Percentiles rank a stretch among this genome's conserved stretches.
Evolutionary conservation across 2,797 vertebrate genomes (phyloP).

Genomic region (Hirundo rustica): DNA sequence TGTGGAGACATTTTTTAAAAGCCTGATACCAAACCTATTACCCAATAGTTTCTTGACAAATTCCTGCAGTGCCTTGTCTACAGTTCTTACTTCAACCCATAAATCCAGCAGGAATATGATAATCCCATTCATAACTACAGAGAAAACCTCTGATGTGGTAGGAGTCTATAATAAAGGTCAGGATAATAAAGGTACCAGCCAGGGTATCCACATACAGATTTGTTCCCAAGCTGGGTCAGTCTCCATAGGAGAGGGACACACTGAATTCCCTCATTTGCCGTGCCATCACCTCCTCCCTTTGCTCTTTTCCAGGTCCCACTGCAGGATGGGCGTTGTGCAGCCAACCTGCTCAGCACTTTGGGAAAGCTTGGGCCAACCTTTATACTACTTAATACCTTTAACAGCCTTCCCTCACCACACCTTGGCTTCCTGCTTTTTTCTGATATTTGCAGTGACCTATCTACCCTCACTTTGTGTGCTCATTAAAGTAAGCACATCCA

Average conservation of each 20-base stretch:
- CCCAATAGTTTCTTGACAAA: background rate
- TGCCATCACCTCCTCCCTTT: background rate
- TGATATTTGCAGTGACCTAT: background rate
- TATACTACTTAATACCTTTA: background rate
- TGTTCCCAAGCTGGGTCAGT: background rate
- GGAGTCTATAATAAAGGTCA: background rate
- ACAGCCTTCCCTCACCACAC: background rate
- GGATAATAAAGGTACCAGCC: background rate
- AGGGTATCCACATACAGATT: fast-evolving
- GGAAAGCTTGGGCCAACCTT: background rate
- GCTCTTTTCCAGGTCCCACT: background rate
- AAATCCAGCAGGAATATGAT: background rate
- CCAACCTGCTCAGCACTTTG: background rate
- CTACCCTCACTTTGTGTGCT: background rate
- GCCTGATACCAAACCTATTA: background rate
- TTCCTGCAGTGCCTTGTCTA: background rate
- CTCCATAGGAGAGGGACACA: background rate
- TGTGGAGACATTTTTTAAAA: background rate
- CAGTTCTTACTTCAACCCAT: background rate
- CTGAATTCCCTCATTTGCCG: background rate
- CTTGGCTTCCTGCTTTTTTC: background rate
- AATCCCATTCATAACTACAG: background rate
- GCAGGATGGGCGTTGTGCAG: background rate
- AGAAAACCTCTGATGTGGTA: background rate
- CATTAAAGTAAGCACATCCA: background rate